phyloP scores from a whole-genome alignment of 2,113 vertebrate species.

The Orthonyx spaldingii region DNA sequence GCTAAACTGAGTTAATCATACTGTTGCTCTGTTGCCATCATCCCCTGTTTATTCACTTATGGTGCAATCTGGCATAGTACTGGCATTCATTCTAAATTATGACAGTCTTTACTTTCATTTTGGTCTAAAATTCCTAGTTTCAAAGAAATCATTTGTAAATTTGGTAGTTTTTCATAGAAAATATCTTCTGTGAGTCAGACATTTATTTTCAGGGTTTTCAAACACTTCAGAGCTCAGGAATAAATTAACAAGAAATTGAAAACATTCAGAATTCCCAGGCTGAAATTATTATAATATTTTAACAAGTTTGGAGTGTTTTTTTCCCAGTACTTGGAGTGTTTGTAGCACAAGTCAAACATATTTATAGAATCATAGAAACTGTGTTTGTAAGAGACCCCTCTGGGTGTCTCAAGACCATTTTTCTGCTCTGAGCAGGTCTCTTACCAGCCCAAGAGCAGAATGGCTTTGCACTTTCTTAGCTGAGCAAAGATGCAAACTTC shows the following conservation, averaged over 20 bases:
- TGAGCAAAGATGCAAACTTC: neutral
- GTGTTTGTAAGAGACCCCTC: neutral
- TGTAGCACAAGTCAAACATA: neutral
- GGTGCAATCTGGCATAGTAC: neutral
- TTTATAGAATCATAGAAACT: neutral
- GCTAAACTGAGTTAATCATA: neutral
- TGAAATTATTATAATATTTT: neutral
- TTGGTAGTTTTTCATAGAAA: neutral
- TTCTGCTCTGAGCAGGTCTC: neutral
- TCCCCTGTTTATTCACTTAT: neutral
- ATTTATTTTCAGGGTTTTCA: slow-evolving; percentile 27
- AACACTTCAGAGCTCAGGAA: slow-evolving; percentile 11
- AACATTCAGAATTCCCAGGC: neutral
- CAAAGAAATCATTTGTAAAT: neutral
- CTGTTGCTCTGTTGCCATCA: neutral
- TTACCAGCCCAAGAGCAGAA: neutral
- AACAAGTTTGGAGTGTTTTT: neutral
- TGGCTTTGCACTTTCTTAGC: neutral
- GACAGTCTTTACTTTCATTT: neutral
- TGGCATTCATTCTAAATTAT: neutral
- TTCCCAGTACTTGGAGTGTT: neutral
- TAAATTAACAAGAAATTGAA: neutral
- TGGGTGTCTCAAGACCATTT: neutral
- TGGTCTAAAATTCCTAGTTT: neutral
- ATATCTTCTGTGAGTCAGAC: neutral